phyloP scores from a whole-genome alignment of 2,888 invertebrate genomes.

The Ormyrus rosae region DNA sequence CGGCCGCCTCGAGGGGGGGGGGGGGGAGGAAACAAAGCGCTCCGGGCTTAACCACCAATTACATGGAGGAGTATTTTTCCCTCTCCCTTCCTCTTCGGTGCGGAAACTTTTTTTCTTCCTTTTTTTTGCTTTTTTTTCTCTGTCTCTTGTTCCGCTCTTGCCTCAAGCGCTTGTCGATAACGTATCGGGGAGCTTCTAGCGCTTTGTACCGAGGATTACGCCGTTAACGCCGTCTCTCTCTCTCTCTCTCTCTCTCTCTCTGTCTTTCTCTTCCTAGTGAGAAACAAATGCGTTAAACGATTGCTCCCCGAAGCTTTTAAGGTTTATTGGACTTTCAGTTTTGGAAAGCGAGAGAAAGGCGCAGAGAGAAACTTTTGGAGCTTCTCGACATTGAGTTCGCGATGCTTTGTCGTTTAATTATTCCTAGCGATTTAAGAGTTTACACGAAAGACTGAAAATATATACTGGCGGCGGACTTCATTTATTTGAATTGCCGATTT shows the following conservation, averaged over 20 bases:
- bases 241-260: constrained; percentile 5
- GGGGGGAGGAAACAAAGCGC: not conserved
- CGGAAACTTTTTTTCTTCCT: constrained; percentile 4
- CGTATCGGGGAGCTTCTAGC: constrained; percentile 4
- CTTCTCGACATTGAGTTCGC: constrained; percentile 15
- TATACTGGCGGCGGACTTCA: not conserved
- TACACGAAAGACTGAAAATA: too few species aligned
- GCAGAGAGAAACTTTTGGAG: constrained; percentile 2
- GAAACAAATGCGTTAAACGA: constrained; percentile 42
- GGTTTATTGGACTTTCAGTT: constrained; percentile 43
- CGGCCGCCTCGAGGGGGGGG: not conserved
- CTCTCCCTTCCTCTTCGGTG: not conserved
- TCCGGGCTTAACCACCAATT: constrained; percentile 44
- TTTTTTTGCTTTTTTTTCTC: not conserved
- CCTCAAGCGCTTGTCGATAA: constrained; percentile 42
- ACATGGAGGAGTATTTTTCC: constrained; percentile 11
- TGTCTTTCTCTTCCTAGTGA: not conserved
- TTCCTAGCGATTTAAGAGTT: constrained; percentile 13
- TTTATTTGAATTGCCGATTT: too few species aligned
- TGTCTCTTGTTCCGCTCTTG: constrained; percentile 38
- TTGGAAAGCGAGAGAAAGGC: not conserved
- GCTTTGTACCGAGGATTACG: constrained; percentile 47
- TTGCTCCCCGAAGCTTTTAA: constrained; percentile 28
- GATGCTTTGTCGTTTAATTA: constrained; percentile 28
- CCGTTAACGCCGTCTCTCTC: constrained; percentile 26